Evolutionary conservation across 2,113 vertebrate species (phyloP).

Genomic region (Serranochromis macrocephalus): DNA sequence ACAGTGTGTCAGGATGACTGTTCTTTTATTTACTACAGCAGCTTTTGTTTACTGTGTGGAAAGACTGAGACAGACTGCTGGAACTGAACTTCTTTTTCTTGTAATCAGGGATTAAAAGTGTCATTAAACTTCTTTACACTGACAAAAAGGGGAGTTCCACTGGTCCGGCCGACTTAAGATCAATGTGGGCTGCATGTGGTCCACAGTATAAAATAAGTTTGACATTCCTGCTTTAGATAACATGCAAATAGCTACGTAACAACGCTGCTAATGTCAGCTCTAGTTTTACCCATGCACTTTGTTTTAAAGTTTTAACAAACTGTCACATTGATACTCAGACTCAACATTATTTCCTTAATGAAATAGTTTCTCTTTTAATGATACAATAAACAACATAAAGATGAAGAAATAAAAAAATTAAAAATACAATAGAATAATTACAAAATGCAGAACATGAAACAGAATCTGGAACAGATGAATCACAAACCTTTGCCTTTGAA

Average conservation of each 20-base stretch:
- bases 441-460: background rate
- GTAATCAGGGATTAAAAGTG: background rate
- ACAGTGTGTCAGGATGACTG: background rate
- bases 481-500: background rate
- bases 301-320: background rate
- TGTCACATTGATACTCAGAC: background rate
- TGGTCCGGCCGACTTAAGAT: background rate
- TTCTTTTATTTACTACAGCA: background rate
- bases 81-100: background rate
- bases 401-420: background rate
- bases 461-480: background rate
- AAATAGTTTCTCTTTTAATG: background rate
- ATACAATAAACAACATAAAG: background rate
- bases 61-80: background rate
- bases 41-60: background rate
- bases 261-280: background rate
- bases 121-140: background rate
- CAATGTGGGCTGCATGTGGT: background rate
- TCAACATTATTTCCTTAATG: background rate
- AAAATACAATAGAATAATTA: background rate
- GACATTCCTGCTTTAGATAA: background rate
- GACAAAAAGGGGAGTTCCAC: background rate
- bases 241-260: background rate
- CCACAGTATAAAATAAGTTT: background rate
- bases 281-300: background rate